Percentiles rank a stretch among this genome's conserved stretches.
Evolutionary conservation across 2,888 invertebrate genomes (phyloP).

Genomic region (Rhingia rostrata): DNA sequence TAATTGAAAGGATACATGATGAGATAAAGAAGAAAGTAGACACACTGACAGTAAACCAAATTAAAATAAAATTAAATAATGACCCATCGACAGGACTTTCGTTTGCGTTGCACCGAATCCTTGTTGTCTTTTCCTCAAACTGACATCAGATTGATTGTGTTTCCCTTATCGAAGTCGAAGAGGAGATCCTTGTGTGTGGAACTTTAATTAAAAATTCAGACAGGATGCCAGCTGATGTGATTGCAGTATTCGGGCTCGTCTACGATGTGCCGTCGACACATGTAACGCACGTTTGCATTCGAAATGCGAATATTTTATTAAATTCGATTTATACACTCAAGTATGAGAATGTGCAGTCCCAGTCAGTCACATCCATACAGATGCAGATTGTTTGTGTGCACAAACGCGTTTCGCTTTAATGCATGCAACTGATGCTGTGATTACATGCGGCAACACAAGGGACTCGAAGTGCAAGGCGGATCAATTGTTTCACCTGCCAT

Average conservation of each 20-base stretch:
- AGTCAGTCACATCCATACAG: neutral
- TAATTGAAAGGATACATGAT: constrained; percentile 61
- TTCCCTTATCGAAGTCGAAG: constrained; percentile 35
- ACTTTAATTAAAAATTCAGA: constrained; percentile 72
- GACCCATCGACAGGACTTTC: constrained; percentile 58
- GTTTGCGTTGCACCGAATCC: constrained; percentile 7
- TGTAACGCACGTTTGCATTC: constrained; percentile 65
- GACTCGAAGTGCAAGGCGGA: constrained; percentile 18
- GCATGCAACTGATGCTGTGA: constrained; percentile 48
- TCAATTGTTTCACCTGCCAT: constrained; percentile 70
- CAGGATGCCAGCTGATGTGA: constrained; percentile 51
- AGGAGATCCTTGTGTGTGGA: constrained; percentile 59
- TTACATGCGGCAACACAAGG: constrained; percentile 53
- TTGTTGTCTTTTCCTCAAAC: constrained; percentile 16
- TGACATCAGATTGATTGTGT: constrained; percentile 59
- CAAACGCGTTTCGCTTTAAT: constrained; percentile 55
- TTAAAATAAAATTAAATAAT: constrained; percentile 72
- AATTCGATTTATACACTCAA: constrained; percentile 52
- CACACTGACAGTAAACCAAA: constrained; percentile 49
- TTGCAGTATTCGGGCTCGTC: constrained; percentile 5
- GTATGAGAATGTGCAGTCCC: neutral
- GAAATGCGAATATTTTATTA: constrained; percentile 67
- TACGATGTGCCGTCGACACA: constrained; percentile 12
- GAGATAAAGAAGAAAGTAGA: constrained; percentile 8
- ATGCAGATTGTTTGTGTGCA: neutral